Evolutionary conservation across 2,888 invertebrate species (phyloP).

Genomic region (Cybosia mesomella): DNA sequence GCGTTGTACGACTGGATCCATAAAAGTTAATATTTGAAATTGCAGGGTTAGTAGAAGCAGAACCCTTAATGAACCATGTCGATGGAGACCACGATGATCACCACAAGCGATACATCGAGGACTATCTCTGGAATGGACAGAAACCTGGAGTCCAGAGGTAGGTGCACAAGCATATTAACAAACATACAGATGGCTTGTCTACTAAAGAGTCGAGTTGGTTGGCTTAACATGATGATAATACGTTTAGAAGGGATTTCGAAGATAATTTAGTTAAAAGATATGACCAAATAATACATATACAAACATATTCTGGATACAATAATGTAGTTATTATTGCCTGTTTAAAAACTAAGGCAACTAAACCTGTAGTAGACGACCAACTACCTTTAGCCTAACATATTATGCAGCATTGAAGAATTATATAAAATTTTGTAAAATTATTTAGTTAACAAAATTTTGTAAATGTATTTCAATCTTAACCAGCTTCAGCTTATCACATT

Average conservation of each 20-base stretch:
- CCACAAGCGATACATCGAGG: constrained; percentile 82
- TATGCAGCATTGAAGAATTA: constrained; percentile 32
- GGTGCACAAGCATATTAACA: constrained; percentile 31
- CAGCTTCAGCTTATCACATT: constrained; percentile 70
- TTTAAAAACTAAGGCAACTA: constrained; percentile 33
- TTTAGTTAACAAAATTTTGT: constrained; percentile 31
- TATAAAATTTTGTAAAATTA: constrained; percentile 29
- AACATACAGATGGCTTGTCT: constrained; percentile 23
- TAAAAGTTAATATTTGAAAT: constrained; percentile 29
- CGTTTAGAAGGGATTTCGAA: not conserved
- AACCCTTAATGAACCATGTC: constrained; percentile 91
- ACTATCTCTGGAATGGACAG: constrained; percentile 83
- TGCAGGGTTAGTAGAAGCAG: constrained; percentile 89
- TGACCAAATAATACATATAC: not conserved
- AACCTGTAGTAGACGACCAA: constrained; percentile 15
- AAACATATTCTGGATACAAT: not conserved
- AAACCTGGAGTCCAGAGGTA: constrained; percentile 83
- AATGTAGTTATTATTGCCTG: not conserved
- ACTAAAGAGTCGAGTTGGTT: constrained; percentile 12
- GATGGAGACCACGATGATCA: constrained; percentile 85
- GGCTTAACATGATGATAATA: constrained; percentile 29
- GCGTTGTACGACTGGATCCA: not conserved
- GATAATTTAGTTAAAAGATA: not conserved
- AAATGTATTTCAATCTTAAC: constrained; percentile 52
- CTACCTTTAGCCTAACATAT: constrained; percentile 31